Base-by-base conservation (phyloP, 2,888 invertebrate species). In the Eilema caniola region DNA sequence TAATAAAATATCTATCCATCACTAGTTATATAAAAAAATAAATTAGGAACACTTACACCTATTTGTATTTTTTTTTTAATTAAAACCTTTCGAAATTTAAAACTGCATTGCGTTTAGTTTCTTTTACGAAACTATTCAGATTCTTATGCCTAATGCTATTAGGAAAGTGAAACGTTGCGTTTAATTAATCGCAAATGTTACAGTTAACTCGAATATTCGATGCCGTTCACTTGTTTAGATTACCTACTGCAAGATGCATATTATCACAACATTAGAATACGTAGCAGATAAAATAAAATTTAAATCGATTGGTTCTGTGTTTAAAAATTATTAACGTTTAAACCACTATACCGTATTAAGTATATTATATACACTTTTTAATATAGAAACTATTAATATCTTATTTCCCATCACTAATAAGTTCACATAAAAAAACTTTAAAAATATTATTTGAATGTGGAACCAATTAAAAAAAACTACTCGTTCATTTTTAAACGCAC, bases 201-300 rank as follows among this genome's bases (percentile, higher is more conserved):
- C 73, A 65, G 62, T 56, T 60, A 57, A 59, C 81, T 75, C 74
- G 77, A 80, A 75, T 59, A 66, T 79, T 80, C 80, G 56, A 33
- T 64, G 41, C 61, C 56, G 33, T 66, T 66, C 62, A 66, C 70
- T 71, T 71, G 25, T 28, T 24, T 28, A 56, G 14, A 24, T 53
- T 47, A 28, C 16, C 10, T 28, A 31, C 31, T 31, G 12, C 10
- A 41, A 60, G 28, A 7, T 67, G 57, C 8, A 28, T 31, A 61
- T 47, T 56, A 37, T 8, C 33, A 62, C 2, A 37, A 8, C 3
- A 23, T n/a, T n/a, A n/a, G n/a, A n/a, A n/a, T n/a, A n/a, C n/a
- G n/a, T n/a, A n/a, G n/a, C n/a, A n/a, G n/a, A 25, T 20, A 16
- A 41, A 0, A 20, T 11, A 25, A 24, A 59, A 23, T 57, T 57